A percentile compares a stretch with the other conserved stretches of the same genome.
Conservation (phyloP, 1,140 invertebrate genomes). For the Cherax destructor region DNA sequence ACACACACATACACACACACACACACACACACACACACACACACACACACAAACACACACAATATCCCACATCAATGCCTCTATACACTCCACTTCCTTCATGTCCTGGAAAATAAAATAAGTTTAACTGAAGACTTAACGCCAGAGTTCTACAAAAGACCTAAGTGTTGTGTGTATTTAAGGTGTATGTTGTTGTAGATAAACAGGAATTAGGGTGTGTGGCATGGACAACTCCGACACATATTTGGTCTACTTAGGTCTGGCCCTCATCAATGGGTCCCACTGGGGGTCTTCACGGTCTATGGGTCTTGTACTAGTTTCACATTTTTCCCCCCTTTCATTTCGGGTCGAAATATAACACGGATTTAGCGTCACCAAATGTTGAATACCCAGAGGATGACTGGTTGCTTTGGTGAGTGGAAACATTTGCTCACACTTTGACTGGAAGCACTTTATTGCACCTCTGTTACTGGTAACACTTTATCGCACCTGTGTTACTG, state of each 20-base stretch:
- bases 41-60: too few species aligned
- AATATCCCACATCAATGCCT: not conserved
- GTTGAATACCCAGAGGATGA: too few species aligned
- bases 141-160: not conserved
- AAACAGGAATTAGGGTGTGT: not conserved
- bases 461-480: too few species aligned
- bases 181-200: not conserved
- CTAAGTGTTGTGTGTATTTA: not conserved
- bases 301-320: not conserved
- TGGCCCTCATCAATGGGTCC: not conserved
- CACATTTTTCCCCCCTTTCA: not conserved
- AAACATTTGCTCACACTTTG: too few species aligned
- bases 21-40: not conserved
- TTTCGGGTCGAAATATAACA: too few species aligned
- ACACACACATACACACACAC: not conserved
- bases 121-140: conserved; percentile 2
- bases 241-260: not conserved
- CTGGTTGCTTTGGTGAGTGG: too few species aligned
- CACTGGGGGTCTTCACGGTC: not conserved
- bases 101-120: not conserved
- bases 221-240: not conserved
- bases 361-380: too few species aligned
- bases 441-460: too few species aligned
- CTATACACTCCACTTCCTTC: not conserved
- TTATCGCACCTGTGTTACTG: too few species aligned